These are phyloP conservation scores for Platyura marginata DNA, from an alignment of 1,140 invertebrate species.

Conservation along the genomic window DNA sequence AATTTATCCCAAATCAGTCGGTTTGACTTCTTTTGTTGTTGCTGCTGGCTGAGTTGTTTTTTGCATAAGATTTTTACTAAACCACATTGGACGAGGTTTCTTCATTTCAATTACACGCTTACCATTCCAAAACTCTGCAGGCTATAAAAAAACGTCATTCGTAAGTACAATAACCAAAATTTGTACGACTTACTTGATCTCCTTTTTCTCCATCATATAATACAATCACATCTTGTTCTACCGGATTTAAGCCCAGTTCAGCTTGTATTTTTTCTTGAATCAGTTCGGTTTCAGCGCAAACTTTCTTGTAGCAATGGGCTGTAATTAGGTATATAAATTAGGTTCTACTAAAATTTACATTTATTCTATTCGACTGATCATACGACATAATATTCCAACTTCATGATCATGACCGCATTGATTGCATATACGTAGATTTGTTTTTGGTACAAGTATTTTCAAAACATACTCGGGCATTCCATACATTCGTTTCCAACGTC, in stretches of 20 bases:
- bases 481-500: constrained; percentile 47
- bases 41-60: constrained; percentile 46
- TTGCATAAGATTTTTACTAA: constrained; percentile 61
- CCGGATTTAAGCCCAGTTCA: constrained; percentile 44
- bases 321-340: constrained; percentile 9
- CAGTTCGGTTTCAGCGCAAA: constrained; percentile 55
- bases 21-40: constrained; percentile 46
- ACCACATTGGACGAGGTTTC: constrained; percentile 57
- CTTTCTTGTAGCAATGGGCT: constrained; percentile 65
- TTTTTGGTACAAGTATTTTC: constrained; percentile 51
- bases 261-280: constrained; percentile 57
- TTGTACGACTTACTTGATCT: constrained; percentile 10
- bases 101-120: constrained; percentile 55
- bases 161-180: constrained; percentile 1
- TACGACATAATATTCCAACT: constrained; percentile 57
- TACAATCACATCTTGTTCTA: constrained; percentile 69
- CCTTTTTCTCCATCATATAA: constrained; percentile 62
- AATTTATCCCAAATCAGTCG: constrained; percentile 46
- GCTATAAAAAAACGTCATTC: constrained; percentile 9
- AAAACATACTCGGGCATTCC: constrained; percentile 38
- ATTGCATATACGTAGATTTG: constrained; percentile 50
- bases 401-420: constrained; percentile 69
- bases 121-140: constrained; percentile 31
- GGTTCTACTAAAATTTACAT: background rate
- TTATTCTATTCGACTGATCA: too few species aligned